phyloP scores from a whole-genome alignment of 2,888 invertebrate genomes.

The Willowsia nigromaculata region DNA sequence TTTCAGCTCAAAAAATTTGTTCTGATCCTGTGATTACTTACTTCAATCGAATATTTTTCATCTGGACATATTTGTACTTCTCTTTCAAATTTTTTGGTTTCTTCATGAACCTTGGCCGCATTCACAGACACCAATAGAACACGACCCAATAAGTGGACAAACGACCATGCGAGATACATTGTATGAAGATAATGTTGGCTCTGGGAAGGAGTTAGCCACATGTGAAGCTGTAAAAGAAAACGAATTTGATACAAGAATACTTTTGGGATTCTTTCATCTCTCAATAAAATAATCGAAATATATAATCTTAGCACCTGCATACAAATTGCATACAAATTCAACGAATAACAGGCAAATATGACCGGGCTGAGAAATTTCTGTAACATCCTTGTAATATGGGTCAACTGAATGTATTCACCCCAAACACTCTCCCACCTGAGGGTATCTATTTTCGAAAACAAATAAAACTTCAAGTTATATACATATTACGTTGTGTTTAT shows the following conservation, averaged over 20 bases:
- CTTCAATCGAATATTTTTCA: slow-evolving; percentile 24
- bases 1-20: background rate
- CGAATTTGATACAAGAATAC: background rate
- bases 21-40: background rate
- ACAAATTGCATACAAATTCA: slow-evolving; percentile 47
- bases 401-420: background rate
- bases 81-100: slow-evolving; percentile 13
- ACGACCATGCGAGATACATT: slow-evolving; percentile 42
- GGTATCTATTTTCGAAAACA: background rate
- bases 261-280: too few species aligned
- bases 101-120: slow-evolving; percentile 43
- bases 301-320: slow-evolving; percentile 42
- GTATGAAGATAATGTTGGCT: slow-evolving; percentile 21
- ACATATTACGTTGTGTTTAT: too few species aligned
- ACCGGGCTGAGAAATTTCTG: slow-evolving; percentile 19
- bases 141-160: slow-evolving; percentile 53
- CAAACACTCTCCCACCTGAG: background rate
- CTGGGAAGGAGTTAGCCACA: slow-evolving; percentile 47
- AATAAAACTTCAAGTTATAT: too few species aligned
- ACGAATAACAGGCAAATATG: slow-evolving; percentile 17
- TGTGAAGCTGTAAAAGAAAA: slow-evolving; percentile 19
- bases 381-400: background rate
- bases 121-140: slow-evolving; percentile 31
- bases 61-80: slow-evolving; percentile 16
- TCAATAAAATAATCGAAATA: too few species aligned